These are phyloP conservation scores for Australoheros scitulus DNA, from an alignment of 2,113 vertebrate genomes.

Conservation along the genomic window DNA sequence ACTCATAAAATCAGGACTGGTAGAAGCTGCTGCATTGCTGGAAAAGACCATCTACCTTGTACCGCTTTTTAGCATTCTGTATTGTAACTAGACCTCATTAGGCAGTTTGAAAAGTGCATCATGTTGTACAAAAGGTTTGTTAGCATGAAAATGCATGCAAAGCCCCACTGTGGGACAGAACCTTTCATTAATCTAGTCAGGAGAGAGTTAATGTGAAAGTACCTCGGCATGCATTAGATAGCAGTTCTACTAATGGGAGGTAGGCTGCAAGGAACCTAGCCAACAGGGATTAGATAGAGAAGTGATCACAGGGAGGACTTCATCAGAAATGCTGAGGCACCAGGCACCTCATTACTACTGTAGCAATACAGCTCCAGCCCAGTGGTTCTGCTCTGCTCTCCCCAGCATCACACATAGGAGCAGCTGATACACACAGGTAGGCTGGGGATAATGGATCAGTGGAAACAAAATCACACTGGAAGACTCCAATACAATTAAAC, in stretches of 20 bases:
- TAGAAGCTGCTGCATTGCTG: neutral
- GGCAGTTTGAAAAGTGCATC: slow-evolving; percentile 46
- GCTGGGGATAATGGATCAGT: neutral
- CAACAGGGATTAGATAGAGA: slow-evolving; percentile 72
- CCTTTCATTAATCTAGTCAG: slow-evolving; percentile 61
- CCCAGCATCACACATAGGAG: slow-evolving; percentile 38
- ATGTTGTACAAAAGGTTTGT: slow-evolving; percentile 66
- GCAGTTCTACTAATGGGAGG: slow-evolving; percentile 64
- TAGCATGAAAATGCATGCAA: slow-evolving; percentile 68
- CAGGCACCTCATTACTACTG: slow-evolving; percentile 72
- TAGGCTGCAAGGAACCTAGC: slow-evolving; percentile 60
- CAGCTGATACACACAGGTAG: slow-evolving; percentile 7
- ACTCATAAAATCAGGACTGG: neutral
- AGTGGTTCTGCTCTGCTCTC: slow-evolving; percentile 46
- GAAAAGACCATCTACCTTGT: neutral
- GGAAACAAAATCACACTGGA: slow-evolving; percentile 15
- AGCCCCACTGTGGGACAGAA: slow-evolving; percentile 27
- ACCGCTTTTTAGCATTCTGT: neutral
- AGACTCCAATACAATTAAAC: slow-evolving; percentile 12
- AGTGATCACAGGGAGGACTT: slow-evolving; percentile 75
- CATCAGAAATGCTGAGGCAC: slow-evolving; percentile 74
- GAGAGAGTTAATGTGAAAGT: slow-evolving; percentile 66
- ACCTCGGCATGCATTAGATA: slow-evolving; percentile 52
- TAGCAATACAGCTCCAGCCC: slow-evolving; percentile 53
- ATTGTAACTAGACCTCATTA: slow-evolving; percentile 58